phyloP scores from a whole-genome alignment of 2,797 vertebrate species.

The Onychomys leucogaster region DNA sequence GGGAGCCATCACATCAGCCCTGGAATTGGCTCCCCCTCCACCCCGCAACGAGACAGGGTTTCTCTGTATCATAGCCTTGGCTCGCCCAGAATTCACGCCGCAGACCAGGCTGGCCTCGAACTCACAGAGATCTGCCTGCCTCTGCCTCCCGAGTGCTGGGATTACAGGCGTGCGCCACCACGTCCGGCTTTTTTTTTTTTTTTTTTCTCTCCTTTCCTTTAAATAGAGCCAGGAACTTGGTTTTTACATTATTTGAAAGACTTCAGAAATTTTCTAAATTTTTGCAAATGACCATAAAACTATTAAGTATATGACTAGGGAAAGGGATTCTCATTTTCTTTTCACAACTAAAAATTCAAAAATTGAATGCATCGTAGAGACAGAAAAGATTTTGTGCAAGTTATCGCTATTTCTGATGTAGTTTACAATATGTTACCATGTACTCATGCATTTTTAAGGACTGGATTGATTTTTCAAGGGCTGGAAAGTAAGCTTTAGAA shows the following conservation, averaged over 20 bases:
- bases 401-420: background rate
- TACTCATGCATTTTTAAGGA: background rate
- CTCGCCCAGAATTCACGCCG: background rate
- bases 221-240: background rate
- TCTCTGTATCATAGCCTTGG: background rate
- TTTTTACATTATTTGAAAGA: background rate
- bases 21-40: background rate
- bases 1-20: background rate
- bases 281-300: background rate
- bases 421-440: accelerated
- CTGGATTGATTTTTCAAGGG: background rate
- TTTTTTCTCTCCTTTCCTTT: too few species aligned
- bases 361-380: background rate
- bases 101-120: background rate
- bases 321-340: background rate
- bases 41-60: background rate
- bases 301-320: background rate
- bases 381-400: background rate
- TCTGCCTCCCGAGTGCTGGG: background rate
- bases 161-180: background rate
- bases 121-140: background rate
- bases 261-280: background rate
- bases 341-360: background rate
- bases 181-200: background rate
- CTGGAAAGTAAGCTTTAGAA: conserved; percentile 3